Evolutionary conservation across 2,113 vertebrate species (phyloP).

Genomic region (Pollimyrus isidori): DNA sequence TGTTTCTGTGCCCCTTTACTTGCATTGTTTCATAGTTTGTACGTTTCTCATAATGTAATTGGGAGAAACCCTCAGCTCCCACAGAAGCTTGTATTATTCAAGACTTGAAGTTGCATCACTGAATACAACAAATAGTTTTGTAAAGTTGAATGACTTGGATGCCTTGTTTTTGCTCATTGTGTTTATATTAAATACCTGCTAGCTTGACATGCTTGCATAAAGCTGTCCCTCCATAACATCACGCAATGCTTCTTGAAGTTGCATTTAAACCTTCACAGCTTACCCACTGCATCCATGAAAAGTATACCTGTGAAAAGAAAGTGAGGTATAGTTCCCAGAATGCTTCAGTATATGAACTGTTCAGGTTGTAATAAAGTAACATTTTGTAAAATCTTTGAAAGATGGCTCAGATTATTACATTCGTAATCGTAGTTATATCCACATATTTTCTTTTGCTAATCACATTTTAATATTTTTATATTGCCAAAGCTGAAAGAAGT

Average conservation of each 20-base stretch:
- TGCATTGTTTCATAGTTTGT: neutral
- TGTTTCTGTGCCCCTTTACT: neutral
- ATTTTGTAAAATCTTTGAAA: slow-evolving; percentile 3
- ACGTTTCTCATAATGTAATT: neutral
- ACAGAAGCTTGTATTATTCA: neutral
- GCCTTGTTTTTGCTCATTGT: neutral
- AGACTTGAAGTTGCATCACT: neutral
- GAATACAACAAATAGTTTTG: neutral
- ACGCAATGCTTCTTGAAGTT: neutral
- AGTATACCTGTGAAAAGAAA: neutral
- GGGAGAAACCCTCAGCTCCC: neutral
- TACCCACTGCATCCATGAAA: neutral
- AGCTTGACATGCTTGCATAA: neutral
- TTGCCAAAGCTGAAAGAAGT: neutral
- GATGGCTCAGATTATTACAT: neutral
- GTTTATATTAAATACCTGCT: neutral
- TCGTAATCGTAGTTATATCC: neutral
- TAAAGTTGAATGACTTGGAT: neutral
- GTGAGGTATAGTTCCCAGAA: neutral
- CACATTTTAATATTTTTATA: neutral
- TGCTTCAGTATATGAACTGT: neutral
- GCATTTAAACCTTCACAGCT: neutral
- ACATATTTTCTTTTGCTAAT: neutral
- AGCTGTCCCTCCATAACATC: neutral
- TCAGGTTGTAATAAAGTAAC: neutral